Base-by-base conservation (phyloP, 2,797 vertebrate species). In the Erethizon dorsatum region DNA sequence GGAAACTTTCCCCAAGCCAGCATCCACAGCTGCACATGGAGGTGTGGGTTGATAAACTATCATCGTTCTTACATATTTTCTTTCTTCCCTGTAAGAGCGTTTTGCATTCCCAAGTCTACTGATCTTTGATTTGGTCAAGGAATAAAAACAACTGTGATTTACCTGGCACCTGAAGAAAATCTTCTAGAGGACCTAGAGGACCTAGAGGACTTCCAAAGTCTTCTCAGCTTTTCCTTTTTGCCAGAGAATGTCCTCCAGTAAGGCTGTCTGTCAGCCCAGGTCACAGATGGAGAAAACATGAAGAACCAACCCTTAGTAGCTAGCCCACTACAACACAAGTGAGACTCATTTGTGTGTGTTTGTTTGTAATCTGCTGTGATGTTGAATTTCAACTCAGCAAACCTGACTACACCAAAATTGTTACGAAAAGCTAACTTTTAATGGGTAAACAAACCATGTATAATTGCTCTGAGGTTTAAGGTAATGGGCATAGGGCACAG, bases 1-100 rank as follows among this genome's bases (percentile, higher is more conserved):
- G 5, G 8, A 47, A 54, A n/a, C n/a, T 71, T 57, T 56, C 52
- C 78, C 26, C 47, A 78, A 14, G 61, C 26, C 13, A 50, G 6
- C 14, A 31, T 33, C 63, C 31, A 7, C 10, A 31, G 5, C 18
- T 37, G 2, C 14, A 31, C 26, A 33, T 26, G 37, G 57, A 88
- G 56, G 2, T 37, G 4, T 3, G 1, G 0, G 22, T 9, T 6
- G 1, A 2, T 61, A 33, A 77, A 33, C 1, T 22, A 10, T 57
- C 52, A 2, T 14, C 47, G 12, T 78, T 71, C 5, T 13, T 47
- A 78, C 28, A 5, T 3, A 20, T 10, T 88, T 78, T 45, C 57
- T 37, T n/a, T n/a, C n/a, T n/a, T n/a, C 15, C 5, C 11, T 67
- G 20, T 47, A 52, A 73, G 17, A 33, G 4, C 0, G 9, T 9